Base-by-base conservation (phyloP, 2,797 vertebrate species). In the Decapterus maruadsi region DNA sequence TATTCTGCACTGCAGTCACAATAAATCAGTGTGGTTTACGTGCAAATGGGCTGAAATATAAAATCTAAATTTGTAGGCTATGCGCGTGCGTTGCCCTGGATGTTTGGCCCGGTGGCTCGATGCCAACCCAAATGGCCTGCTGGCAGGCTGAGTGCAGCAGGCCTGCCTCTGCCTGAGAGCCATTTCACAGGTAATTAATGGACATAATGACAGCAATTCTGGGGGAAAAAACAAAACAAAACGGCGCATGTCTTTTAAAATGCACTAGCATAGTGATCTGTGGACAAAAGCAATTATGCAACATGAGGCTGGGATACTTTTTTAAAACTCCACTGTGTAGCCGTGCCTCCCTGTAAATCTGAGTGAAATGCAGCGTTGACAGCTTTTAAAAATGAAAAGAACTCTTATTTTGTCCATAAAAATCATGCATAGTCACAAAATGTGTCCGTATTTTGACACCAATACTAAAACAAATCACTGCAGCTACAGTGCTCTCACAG, bases 181-280 rank as follows among this genome's bases (percentile, higher is more conserved):
- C 80, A 93, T 95, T 95, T 95, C 91, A 95, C 93, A 95, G 94
- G 89, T 93, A 92, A 95, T 95, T 94, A 95, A 94, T 91, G 81
- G 72, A 87, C 85, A 90, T 94, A 95, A 95, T 94, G 88, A 89
- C 84, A 65, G 66, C 85, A 89, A 92, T 90, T 93, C 74, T 73
- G 61, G 68, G 46, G 42, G 16, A 66, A 63, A 63, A 75, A 76
- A 54, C 26, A 26, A 26, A 26, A 26, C 26, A 26, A 26, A 26
- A 26, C 26, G 9, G 42, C 72, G 71, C 81, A 77, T 8, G 26
- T 51, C 57, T 70, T 42, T 62, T 65, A 69, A 69, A 81, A 26
- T 17, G 56, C 72, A 85, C 29, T n/a, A 72, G 82, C 63, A 66
- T 38, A 36, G 75, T 62, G 31, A 78, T 80, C 51, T 75, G 73